Conservation (phyloP, 1,140 invertebrate species). For the Meloidogyne exigua region DNA sequence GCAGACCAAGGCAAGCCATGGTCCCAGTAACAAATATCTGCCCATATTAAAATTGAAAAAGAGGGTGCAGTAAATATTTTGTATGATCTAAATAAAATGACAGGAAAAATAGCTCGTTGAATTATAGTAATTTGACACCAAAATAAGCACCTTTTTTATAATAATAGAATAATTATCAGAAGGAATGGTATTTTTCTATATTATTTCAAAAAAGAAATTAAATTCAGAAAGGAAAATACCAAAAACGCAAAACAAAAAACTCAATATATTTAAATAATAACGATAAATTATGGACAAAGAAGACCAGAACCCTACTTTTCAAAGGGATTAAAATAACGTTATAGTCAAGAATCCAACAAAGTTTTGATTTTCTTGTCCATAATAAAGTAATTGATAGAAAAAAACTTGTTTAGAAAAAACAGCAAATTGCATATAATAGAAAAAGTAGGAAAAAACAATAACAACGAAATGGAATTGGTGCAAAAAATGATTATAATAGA, state of each 20-base stretch:
- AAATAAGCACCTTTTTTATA: constrained; percentile 4
- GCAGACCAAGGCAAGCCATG: background rate
- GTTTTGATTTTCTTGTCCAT: background rate
- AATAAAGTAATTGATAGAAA: background rate
- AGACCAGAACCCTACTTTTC: background rate
- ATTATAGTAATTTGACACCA: background rate
- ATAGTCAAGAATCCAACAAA: no score
- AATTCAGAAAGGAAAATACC: background rate
- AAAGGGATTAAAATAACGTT: no score
- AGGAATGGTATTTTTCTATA: background rate
- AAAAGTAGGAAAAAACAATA: background rate
- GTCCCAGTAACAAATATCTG: constrained; percentile 1
- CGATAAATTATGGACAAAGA: background rate
- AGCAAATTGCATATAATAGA: background rate
- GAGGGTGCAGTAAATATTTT: background rate
- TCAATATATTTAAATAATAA: background rate
- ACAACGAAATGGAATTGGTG: constrained; percentile 2
- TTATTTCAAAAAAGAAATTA: background rate
- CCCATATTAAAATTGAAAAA: background rate
- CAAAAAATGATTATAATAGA: background rate
- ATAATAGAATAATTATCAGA: constrained; percentile 1
- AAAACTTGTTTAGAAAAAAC: background rate
- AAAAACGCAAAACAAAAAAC: background rate
- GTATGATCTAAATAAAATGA: no score
- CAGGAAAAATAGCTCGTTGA: background rate